Conservation (phyloP, 92 coral and sea anemone genomes). For the Paragorgia papillata region DNA sequence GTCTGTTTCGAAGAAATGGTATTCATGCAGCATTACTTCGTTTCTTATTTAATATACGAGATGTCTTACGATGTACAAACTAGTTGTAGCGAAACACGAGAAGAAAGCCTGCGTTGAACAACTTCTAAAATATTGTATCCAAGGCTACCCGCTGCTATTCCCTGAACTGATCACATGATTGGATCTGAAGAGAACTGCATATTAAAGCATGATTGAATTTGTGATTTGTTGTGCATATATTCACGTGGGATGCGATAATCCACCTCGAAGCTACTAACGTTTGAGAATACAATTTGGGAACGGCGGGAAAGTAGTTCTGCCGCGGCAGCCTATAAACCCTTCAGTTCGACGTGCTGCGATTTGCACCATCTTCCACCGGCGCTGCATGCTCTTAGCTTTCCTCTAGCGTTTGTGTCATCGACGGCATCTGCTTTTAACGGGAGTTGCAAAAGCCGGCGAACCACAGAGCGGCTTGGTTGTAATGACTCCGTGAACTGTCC, state of each 20-base stretch:
- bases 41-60: no score
- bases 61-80: no score
- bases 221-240: conserved; percentile 22
- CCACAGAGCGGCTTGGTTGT: not conserved
- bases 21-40: no score
- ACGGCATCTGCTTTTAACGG: not conserved
- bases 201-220: conserved; percentile 8
- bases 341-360: not conserved
- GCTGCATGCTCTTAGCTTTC: not conserved
- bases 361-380: conserved; percentile 8
- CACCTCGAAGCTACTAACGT: not conserved
- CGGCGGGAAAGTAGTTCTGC: conserved; percentile 35
- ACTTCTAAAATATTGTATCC: not conserved
- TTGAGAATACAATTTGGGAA: not conserved
- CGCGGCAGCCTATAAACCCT: not conserved
- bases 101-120: not conserved
- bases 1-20: no score
- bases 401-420: not conserved
- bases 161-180: conserved; percentile 1
- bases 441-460: not conserved
- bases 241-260: conserved; percentile 15
- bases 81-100: not conserved
- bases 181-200: not conserved
- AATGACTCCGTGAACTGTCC: conserved; percentile 2
- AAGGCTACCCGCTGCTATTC: not conserved